A percentile compares a stretch with the other conserved stretches of the same genome.
phyloP scores from a whole-genome alignment of 1,140 invertebrate species.

The Neodiprion virginianus region DNA sequence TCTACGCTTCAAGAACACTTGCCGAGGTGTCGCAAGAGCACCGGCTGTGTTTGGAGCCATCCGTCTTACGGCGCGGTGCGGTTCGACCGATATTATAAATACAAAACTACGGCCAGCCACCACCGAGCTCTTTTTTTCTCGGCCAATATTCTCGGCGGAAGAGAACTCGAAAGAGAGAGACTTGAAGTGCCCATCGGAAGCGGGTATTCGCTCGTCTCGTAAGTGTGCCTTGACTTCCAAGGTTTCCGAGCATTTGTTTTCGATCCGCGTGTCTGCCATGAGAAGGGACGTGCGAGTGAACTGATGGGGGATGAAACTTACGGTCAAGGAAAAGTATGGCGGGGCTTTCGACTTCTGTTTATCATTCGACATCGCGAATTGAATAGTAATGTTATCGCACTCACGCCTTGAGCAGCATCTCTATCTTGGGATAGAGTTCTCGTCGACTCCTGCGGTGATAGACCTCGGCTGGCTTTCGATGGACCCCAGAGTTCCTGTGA shows the following conservation, averaged over 20 bases:
- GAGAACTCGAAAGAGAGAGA: background rate
- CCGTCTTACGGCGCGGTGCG: background rate
- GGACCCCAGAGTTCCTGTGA: slow-evolving; percentile 50
- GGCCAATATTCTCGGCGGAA: background rate
- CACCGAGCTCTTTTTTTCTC: background rate
- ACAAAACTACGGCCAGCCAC: background rate
- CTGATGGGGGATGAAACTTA: too few relatives aligned
- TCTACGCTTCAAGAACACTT: background rate
- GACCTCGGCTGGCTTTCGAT: slow-evolving; percentile 51
- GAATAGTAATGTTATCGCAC: slow-evolving; percentile 28
- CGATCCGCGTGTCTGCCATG: too few relatives aligned
- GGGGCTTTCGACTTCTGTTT: too few relatives aligned
- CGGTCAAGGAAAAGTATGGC: too few relatives aligned
- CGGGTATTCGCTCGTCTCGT: background rate
- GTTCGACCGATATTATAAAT: background rate
- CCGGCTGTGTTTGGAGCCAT: too few relatives aligned
- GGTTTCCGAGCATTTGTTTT: background rate
- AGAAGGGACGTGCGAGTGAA: too few relatives aligned
- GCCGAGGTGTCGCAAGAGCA: too few relatives aligned
- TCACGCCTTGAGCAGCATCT: slow-evolving; percentile 57
- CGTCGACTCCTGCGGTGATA: slow-evolving; percentile 60
- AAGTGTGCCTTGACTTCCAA: background rate
- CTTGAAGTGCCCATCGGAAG: background rate
- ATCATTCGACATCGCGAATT: too few relatives aligned
- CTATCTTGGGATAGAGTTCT: slow-evolving; percentile 57